phyloP scores from a whole-genome alignment of 2,113 vertebrate species.

The Apistogramma diplotaenia region DNA sequence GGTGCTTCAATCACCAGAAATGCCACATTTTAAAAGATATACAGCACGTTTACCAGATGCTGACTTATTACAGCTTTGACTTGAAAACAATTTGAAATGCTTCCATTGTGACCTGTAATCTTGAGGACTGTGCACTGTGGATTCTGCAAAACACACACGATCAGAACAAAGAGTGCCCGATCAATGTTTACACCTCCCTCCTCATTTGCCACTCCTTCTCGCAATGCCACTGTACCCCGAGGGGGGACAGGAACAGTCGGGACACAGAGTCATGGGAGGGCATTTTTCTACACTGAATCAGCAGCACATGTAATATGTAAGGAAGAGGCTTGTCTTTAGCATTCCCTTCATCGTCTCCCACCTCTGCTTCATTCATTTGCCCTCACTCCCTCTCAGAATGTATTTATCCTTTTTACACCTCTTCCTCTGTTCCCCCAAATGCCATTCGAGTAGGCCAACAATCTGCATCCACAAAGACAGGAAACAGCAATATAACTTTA shows the following conservation, averaged over 20 bases:
- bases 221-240: background rate
- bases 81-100: constrained; percentile 21
- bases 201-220: background rate
- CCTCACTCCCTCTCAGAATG: constrained; percentile 6
- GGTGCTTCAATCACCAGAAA: constrained; percentile 2
- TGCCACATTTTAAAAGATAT: background rate
- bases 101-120: background rate
- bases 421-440: background rate
- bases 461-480: background rate
- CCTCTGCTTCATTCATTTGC: background rate
- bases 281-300: constrained; percentile 28
- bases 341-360: background rate
- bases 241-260: background rate
- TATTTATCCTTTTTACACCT: constrained; percentile 1
- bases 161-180: background rate
- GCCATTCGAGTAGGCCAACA: background rate
- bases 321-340: constrained; percentile 12
- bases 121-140: background rate
- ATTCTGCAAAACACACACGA: background rate
- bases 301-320: constrained; percentile 22
- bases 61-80: constrained; percentile 10
- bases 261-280: background rate
- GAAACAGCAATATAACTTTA: background rate
- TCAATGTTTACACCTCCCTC: background rate
- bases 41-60: constrained; percentile 24